Conservation (phyloP, 2,888 invertebrate genomes). For the Sclerodermus sp. region DNA sequence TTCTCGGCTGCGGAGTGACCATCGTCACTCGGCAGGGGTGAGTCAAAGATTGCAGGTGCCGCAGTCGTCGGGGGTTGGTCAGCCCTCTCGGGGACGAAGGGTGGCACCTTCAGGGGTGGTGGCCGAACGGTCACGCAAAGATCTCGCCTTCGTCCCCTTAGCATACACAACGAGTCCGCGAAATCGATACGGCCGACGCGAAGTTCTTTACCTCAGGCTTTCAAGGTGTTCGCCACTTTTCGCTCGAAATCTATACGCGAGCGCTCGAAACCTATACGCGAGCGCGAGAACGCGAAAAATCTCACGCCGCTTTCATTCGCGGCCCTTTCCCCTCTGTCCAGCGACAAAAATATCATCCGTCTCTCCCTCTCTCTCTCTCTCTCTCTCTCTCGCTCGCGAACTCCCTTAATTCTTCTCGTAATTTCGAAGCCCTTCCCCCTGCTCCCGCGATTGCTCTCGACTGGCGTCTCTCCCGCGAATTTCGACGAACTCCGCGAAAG, state of each 20-base stretch:
- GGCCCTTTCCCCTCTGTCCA: no score
- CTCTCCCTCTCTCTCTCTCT: no score
- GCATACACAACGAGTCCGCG: slow-evolving; percentile 11
- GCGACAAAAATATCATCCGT: no score
- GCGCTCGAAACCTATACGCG: not conserved
- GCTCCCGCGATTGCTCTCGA: no score
- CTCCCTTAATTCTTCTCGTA: no score
- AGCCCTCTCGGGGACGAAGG: slow-evolving; percentile 33
- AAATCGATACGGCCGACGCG: slow-evolving; percentile 38
- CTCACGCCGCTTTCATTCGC: no score
- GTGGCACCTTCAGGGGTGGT: slow-evolving; percentile 17
- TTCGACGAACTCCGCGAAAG: no score
- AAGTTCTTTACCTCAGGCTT: slow-evolving; percentile 34
- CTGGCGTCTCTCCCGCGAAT: no score
- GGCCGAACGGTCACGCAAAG: slow-evolving; percentile 47
- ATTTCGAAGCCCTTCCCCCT: no score
- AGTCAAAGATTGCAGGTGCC: slow-evolving; percentile 49
- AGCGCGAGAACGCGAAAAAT: no score
- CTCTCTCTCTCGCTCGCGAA: no score
- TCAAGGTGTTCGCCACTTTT: not conserved
- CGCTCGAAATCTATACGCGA: not conserved
- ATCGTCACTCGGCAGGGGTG: slow-evolving; percentile 23
- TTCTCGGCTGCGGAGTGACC: slow-evolving; percentile 18
- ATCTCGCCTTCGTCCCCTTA: slow-evolving; percentile 22
- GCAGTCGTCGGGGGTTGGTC: slow-evolving; percentile 47